Conservation (phyloP, 2,113 vertebrate species). For the Megaptera novaeangliae region DNA sequence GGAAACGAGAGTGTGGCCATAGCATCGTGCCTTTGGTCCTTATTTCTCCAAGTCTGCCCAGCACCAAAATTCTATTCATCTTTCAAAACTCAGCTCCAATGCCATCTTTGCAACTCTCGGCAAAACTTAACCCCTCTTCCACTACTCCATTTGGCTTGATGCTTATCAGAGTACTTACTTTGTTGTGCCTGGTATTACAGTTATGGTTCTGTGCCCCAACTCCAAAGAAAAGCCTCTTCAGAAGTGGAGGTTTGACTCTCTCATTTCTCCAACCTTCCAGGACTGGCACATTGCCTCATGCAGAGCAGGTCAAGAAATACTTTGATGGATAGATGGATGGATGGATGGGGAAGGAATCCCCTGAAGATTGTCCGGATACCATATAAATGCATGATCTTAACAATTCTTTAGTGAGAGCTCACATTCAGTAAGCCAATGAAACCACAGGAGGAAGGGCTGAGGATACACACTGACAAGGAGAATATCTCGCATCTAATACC, state of each 20-base stretch:
- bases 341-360: background rate
- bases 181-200: background rate
- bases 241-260: background rate
- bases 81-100: background rate
- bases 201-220: background rate
- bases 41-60: background rate
- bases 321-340: background rate
- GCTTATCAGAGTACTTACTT: background rate
- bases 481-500: too few relatives aligned
- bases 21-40: background rate
- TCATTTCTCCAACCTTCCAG: background rate
- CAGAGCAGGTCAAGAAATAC: background rate
- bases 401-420: background rate
- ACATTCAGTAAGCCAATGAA: background rate
- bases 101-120: background rate
- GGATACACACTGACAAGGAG: too few relatives aligned
- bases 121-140: background rate
- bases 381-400: background rate
- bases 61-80: background rate
- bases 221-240: background rate
- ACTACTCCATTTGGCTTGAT: background rate
- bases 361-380: background rate
- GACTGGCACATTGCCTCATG: background rate
- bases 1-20: background rate
- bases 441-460: background rate